Evolutionary conservation across 2,113 vertebrate species (phyloP).

Genomic region (Corvus moneduloides): DNA sequence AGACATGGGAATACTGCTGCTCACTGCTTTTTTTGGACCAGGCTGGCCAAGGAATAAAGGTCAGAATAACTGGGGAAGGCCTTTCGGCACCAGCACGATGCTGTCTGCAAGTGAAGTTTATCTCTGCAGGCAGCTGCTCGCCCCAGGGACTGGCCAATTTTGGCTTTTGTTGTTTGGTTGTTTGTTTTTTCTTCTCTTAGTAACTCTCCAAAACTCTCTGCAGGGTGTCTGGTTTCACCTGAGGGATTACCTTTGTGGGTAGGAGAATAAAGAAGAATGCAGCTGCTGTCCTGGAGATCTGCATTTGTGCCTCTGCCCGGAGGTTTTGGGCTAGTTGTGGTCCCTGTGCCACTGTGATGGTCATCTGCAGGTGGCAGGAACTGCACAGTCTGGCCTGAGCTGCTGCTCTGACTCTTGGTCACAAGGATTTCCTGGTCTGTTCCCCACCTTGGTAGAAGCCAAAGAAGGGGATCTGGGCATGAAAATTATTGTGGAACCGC

Average conservation of each 20-base stretch:
- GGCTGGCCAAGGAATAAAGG: background rate
- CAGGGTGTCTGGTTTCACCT: background rate
- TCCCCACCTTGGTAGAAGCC: background rate
- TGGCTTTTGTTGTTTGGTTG: background rate
- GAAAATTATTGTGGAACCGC: background rate
- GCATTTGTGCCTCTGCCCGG: background rate
- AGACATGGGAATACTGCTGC: background rate
- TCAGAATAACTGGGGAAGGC: background rate
- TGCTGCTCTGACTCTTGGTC: background rate
- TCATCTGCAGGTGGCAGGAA: background rate
- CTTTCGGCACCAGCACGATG: background rate
- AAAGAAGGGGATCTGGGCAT: background rate
- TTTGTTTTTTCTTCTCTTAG: background rate
- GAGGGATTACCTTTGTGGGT: background rate
- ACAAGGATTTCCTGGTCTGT: background rate
- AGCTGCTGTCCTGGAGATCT: background rate
- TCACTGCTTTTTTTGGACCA: background rate
- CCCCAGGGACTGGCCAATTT: background rate
- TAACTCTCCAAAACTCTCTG: background rate
- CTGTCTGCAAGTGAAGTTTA: background rate
- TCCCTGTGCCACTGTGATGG: background rate
- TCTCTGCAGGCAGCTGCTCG: background rate
- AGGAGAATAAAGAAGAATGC: background rate
- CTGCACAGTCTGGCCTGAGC: background rate
- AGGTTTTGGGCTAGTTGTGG: background rate